Base-by-base conservation (phyloP, 1,140 invertebrate species). In the Temnothorax longispinosus region DNA sequence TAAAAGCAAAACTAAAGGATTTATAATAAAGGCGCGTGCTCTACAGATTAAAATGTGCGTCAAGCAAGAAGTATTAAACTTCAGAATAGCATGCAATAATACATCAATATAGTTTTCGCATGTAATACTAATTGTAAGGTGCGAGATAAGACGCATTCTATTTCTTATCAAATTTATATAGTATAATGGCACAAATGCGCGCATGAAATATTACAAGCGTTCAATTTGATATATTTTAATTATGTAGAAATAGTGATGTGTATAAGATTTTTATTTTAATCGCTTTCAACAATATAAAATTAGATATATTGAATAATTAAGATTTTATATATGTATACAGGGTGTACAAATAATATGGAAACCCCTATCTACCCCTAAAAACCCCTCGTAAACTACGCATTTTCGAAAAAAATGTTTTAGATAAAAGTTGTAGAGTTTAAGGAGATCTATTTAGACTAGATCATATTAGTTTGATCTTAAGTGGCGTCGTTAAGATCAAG, bases 1-100 rank as follows among this genome's bases (percentile, higher is more conserved):
- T 67, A 64, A 67, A 69, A 81, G 3, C 18, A 27, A 47, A 64
- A 62, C 50, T 78, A 50, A 78, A 69, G 11, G 52, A 80, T 50
- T 81, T 18, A 56, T 78, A 60, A 77, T 86, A 41, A 44, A 87
- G 58, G 41, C 44, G 76, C 80, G 88, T 92, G 88, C 85, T 81
- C 75, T 84, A 85, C 52, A 58, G 50, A 74, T 72, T 67, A 91
- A 88, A 84, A 72, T 88, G 89, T 91, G 88, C 87, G 67, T 87
- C 71, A 92, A 88, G 91, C 91, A 69, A 41, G 27, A 80, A 67
- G 10, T 47, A 47, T 91, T 65, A 93, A 91, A 87, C 89, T 89
- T 81, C 77, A 52, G 71, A 80, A 47, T 13, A 69, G 72, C 91
- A 91, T 92, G 91, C 91, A 87, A 87, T 71, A 47, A 81, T 77